A percentile compares a stretch with the other conserved stretches of the same genome.
These are phyloP conservation scores for Drosophila tanythrix DNA, from an alignment of 2,888 invertebrate genomes.

Conservation along the genomic window DNA sequence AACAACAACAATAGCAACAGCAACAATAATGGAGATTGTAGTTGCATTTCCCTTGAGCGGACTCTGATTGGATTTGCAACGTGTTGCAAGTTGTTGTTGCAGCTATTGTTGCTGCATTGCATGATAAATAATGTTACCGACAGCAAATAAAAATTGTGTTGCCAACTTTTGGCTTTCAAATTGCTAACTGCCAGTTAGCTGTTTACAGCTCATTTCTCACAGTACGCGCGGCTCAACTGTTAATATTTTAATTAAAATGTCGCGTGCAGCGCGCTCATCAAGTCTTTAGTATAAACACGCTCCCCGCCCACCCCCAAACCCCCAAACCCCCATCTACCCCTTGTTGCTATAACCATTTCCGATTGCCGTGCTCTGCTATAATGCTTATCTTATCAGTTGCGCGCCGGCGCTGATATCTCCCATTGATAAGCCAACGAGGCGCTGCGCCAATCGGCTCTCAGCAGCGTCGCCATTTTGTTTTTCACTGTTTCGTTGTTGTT, in stretches of 20 bases:
- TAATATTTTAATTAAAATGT: slow-evolving; percentile 75
- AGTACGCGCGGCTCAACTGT: slow-evolving; percentile 13
- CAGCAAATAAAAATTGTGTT: slow-evolving; percentile 20
- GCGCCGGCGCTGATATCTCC: slow-evolving; percentile 67
- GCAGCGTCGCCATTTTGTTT: slow-evolving; percentile 71
- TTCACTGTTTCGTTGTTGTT: slow-evolving; percentile 21
- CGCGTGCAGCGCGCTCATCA: slow-evolving; percentile 57
- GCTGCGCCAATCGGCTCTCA: slow-evolving; percentile 60
- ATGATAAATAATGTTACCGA: slow-evolving; percentile 46
- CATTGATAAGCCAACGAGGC: slow-evolving; percentile 51
- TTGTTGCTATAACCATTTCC: neutral
- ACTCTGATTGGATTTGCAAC: slow-evolving; percentile 70
- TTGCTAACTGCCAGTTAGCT: slow-evolving; percentile 52
- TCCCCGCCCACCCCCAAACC: neutral
- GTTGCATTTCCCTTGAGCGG: slow-evolving; percentile 46
- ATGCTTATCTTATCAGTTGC: slow-evolving; percentile 65
- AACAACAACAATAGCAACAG: slow-evolving; percentile 17
- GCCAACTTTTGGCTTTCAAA: slow-evolving; percentile 31
- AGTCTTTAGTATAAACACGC: neutral
- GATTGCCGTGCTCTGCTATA: slow-evolving; percentile 8
- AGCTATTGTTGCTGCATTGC: slow-evolving; percentile 46
- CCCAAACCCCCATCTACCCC: neutral
- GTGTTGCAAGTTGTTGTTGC: slow-evolving; percentile 39
- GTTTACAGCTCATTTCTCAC: slow-evolving; percentile 37
- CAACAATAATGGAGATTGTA: slow-evolving; percentile 55